Base-by-base conservation (phyloP, 2,888 invertebrate genomes). In the Drosophila crucigera region DNA sequence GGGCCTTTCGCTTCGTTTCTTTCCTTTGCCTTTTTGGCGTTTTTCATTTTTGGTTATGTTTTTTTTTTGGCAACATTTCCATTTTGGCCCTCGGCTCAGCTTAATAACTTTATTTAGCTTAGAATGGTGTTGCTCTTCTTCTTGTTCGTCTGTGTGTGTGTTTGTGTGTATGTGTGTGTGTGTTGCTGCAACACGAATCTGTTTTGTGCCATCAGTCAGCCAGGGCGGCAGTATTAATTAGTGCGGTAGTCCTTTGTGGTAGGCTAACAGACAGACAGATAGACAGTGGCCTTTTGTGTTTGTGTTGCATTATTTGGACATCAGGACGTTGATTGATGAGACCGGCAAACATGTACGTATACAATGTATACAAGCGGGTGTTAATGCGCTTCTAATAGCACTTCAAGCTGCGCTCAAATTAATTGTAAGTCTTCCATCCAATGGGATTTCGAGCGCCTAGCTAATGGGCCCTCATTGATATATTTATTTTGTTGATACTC, bases 61-160 rank as follows among this genome's bases (percentile, higher is more conserved):
- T 49, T 66, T 47, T 89, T 89, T 89, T 89, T 84, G 84, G 83
- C 83, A 84, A 85, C 64, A 88, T 90, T 90, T 85, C 62, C 85
- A 73, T 78, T 59, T 67, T 58, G 68, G 71, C 69, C 58, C 39
- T 54, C 55, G 53, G 31, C 58, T 7, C 69, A 66, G 78, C 89
- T 86, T 86, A 86, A 86, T 86, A 86, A 86, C 85, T 86, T 86
- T 88, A 90, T 86, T 86, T 86, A 88, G 83, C 78, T 90, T 90
- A 90, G 83, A 80, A 73, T 66, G 68, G 60, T 71, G 70, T 76
- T 49, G 65, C 58, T 59, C 50, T 41, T 59, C 60, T 25, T 28
- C 14, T 19, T 62, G 22, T 54, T n/a, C 25, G 7, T 61, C 50
- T 43, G 7, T 43, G 61, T 55, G 14, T 43, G 7, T 43, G 61